phyloP scores from a whole-genome alignment of 2,113 vertebrate species.

The Tachysurus fulvidraco region DNA sequence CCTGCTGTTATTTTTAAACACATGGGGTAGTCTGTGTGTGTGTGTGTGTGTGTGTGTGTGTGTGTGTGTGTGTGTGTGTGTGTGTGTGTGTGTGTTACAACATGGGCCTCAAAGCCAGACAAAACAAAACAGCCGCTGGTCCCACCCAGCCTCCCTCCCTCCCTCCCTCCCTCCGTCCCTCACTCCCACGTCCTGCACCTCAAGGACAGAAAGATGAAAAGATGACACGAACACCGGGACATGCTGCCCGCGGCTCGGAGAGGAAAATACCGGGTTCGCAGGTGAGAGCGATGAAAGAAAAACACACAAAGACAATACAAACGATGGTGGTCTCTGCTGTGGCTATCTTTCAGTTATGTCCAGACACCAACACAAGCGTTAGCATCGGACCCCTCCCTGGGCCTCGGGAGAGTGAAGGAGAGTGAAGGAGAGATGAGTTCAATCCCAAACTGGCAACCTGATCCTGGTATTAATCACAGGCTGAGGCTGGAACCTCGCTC shows the following conservation, averaged over 20 bases:
- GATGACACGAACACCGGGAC: neutral
- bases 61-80: neutral
- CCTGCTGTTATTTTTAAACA: conserved; percentile 42
- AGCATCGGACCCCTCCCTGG: conserved; percentile 53
- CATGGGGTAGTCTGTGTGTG: neutral
- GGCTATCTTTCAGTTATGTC: conserved; percentile 68
- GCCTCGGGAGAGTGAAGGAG: conserved; percentile 47
- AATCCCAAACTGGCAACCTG: conserved; percentile 72
- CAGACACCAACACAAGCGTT: neutral
- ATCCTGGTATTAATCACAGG: conserved; percentile 78
- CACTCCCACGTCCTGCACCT: neutral
- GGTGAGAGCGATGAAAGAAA: conserved; percentile 55
- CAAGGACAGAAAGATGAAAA: neutral
- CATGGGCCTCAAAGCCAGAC: conserved; percentile 55
- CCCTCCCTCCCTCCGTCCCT: too few species aligned
- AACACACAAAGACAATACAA: conserved; percentile 70
- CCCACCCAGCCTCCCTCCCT: neutral
- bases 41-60: neutral
- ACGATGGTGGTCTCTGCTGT: conserved; percentile 72
- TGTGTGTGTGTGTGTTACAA: conserved; percentile 13
- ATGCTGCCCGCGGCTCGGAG: neutral
- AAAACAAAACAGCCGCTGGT: conserved; percentile 65
- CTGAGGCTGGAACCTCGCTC: conserved; percentile 71
- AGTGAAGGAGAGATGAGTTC: conserved; percentile 63
- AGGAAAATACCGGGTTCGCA: conserved; percentile 33